These are phyloP conservation scores for Chrysocyon brachyurus DNA, from an alignment of 2,797 vertebrate species.

Conservation along the genomic window DNA sequence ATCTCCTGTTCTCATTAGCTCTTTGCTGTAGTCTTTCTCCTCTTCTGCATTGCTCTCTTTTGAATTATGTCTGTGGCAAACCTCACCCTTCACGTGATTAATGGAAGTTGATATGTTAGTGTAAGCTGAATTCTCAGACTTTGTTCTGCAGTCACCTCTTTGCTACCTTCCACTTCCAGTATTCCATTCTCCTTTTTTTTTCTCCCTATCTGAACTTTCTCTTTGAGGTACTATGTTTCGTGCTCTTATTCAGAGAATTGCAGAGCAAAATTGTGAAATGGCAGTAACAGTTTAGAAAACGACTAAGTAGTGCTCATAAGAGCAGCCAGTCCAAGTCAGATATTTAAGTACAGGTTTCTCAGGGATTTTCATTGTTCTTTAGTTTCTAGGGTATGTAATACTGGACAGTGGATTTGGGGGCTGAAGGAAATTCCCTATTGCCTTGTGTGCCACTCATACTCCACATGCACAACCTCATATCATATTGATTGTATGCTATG, in stretches of 20 bases:
- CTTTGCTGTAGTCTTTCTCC: neutral
- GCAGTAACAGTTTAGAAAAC: constrained; percentile 61
- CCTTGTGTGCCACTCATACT: neutral
- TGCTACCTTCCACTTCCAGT: neutral
- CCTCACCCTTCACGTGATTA: neutral
- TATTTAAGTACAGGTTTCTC: constrained; percentile 14
- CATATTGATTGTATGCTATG: neutral
- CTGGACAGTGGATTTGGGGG: neutral
- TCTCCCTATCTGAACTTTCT: neutral
- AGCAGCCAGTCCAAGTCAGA: constrained; percentile 1
- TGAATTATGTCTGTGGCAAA: constrained; percentile 13
- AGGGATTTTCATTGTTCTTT: constrained; percentile 43
- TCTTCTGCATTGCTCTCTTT: neutral
- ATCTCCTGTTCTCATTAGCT: neutral
- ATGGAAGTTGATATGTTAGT: neutral
- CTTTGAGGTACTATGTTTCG: constrained; percentile 5
- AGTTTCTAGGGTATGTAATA: neutral
- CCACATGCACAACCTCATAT: neutral
- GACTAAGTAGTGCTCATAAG: constrained; percentile 41
- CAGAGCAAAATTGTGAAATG: constrained; percentile 35
- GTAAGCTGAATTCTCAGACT: neutral
- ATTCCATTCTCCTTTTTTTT: neutral
- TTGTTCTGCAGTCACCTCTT: neutral
- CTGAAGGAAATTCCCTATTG: neutral
- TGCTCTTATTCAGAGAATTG: constrained; percentile 45